Conservation (phyloP, 1,140 invertebrate genomes). For the Oreohelix idahoensis region DNA sequence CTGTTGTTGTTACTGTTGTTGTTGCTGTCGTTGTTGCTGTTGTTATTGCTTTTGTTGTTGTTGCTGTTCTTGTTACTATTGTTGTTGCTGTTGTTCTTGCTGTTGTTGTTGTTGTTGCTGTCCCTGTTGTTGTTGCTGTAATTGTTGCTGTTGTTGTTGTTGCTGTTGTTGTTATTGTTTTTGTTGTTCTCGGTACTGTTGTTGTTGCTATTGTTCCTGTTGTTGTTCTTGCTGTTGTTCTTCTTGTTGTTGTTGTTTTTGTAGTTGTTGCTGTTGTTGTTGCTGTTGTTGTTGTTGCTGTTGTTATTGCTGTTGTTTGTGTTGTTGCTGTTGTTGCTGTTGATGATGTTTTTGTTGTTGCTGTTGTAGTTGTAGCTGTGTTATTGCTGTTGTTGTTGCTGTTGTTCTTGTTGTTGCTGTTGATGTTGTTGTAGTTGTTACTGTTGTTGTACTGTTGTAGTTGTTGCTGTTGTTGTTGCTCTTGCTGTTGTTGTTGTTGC, state of each 20-base stretch:
- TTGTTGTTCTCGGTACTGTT: too few relatives aligned
- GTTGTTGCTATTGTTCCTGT: neutral
- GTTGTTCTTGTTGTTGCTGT: neutral
- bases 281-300: neutral
- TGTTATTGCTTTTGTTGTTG: too few relatives aligned
- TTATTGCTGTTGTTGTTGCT: neutral
- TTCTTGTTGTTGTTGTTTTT: too few relatives aligned
- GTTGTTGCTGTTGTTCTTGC: too few relatives aligned
- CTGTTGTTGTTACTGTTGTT: neutral
- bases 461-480: slow-evolving; percentile 3
- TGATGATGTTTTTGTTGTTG: neutral
- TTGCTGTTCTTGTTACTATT: too few relatives aligned
- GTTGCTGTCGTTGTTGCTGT: neutral
- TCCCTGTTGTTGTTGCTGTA: neutral
- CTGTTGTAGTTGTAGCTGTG: neutral
- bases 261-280: too few relatives aligned
- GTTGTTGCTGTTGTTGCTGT: too few relatives aligned
- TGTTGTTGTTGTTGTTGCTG: neutral
- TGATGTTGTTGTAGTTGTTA: neutral
- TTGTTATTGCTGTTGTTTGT: too few relatives aligned
- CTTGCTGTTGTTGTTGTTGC: neutral
- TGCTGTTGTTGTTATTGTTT: too few relatives aligned
- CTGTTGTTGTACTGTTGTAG: neutral
- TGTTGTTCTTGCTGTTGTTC: neutral
- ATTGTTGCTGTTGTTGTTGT: too few relatives aligned